Base-by-base conservation (phyloP, 2,888 invertebrate genomes). In the Iselma pallidipennis region DNA sequence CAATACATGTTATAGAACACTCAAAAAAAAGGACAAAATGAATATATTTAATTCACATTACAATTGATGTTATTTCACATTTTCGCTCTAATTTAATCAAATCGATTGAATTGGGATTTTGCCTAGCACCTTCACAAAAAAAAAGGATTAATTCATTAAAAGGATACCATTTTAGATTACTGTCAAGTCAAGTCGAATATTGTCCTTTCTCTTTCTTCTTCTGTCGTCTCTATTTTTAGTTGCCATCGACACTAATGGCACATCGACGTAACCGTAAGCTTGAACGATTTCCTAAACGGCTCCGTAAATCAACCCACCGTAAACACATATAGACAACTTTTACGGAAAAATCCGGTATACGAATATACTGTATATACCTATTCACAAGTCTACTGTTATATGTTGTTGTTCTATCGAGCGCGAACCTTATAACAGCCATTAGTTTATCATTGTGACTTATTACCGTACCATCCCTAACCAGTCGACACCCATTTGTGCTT, bases 341-440 rank as follows among this genome's bases (percentile, higher is more conserved):
- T 65, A 71, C 74, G 74, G 66, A 70, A 71, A 72, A 72, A 73
- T 63, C 60, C 67, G 54, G 16, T 21, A 42, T 19, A 19, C 42
- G n/a, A n/a, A n/a, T n/a, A n/a, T n/a, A n/a, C n/a, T n/a, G n/a
- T n/a, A 42, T 37, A 42, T 42, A 9, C 21, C 3, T 42, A 21
- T 42, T 42, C 16, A 21, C 21, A 42, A 10, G 10, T 29, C 7
- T 10, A 6, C 7, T 29, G 29, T 71, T 69, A 65, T 66, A 67
- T 71, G 71, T 73, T 71, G 71, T 74, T 72, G 73, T 73, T 75
- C 73, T 65, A 70, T 69, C 70, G 70, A 74, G 70, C 72, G 70
- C 68, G 74, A 76, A 74, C 73, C 74, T 75, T 74, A 75, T 76
- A 76, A 76, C 73, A 72, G 71, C 74, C 73, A 76, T 77, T 76